These are phyloP conservation scores for Hyalella azteca DNA, from an alignment of 2,888 invertebrate genomes.

Conservation along the genomic window DNA sequence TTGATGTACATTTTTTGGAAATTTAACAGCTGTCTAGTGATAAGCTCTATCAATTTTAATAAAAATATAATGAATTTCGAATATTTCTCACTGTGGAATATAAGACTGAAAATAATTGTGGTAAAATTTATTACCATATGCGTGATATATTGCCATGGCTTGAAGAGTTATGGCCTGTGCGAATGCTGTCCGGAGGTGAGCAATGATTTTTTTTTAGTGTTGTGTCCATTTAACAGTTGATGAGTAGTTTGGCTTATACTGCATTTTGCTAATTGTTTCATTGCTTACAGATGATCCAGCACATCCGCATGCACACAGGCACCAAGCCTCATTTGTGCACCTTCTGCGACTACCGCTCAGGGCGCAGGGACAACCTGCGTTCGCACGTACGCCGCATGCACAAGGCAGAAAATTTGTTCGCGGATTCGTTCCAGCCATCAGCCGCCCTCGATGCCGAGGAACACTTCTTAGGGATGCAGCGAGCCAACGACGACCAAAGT, in stretches of 20 bases:
- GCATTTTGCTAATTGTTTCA: not conserved
- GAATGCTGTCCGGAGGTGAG: no score
- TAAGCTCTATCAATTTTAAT: no score
- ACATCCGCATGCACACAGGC: constrained; percentile 56
- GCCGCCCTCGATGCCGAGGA: not conserved
- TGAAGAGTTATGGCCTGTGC: no score
- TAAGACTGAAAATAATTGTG: no score
- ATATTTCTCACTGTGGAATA: no score
- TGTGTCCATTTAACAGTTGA: no score
- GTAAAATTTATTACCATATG: no score
- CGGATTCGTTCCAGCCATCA: constrained; percentile 68
- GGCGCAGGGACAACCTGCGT: constrained; percentile 68
- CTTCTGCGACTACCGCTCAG: constrained; percentile 68
- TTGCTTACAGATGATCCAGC: constrained; percentile 50
- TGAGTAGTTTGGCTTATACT: not conserved
- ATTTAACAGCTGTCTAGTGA: no score
- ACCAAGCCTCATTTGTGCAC: constrained; percentile 64
- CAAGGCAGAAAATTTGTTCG: constrained; percentile 68
- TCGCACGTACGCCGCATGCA: constrained; percentile 69
- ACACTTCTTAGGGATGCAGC: not conserved
- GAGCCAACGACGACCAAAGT: not conserved
- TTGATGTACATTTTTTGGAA: no score
- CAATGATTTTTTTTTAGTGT: no score
- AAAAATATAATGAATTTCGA: no score
- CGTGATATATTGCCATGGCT: no score